Evolutionary conservation across 2,888 invertebrate genomes (phyloP), one percentile per base, ranked within the genome.

Genomic region (Perdita meconis): DNA sequence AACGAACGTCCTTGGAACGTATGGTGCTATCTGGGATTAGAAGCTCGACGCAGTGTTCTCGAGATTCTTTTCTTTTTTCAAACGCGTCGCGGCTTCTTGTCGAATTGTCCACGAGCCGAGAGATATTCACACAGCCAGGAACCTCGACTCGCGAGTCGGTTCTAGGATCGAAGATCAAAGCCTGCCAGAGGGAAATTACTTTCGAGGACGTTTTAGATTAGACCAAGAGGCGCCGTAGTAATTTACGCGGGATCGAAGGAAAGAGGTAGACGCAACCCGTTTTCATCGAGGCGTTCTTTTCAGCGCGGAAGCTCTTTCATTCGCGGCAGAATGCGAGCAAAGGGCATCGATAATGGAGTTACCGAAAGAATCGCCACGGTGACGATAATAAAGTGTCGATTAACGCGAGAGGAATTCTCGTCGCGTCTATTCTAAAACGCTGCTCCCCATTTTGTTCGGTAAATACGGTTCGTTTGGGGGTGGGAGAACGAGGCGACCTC

Each of bases 331-430:
- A 72, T 78, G 24, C 68, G 50, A 74, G 63, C 59, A 57, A 66
- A 68, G 70, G 51, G 73, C 68, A 74, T 63, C 74, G 81, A 83
- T 80, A 83, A 82, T 83, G 66, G 78, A 80, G 78, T 83, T 82
- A 73, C 61, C 77, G 63, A 67, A 82, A 78, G 83, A 83, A 83
- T 83, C 80, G 74, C 63, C 42, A 42, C 24, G 38, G 26, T 13
- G 47, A 44, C 71, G 78, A 78, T 80, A 83, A 80, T 83, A 83
- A 83, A 83, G 55, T 26, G 69, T 74, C 80, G 71, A 83, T 83
- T 75, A 83, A 80, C 67, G 64, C 57, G 61, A 55, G 55, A 68
- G 65, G 19, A 53, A 59, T 65, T 51, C 56, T 12, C 6, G 22
- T 51, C 4, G 24, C 53, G 30, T 1, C 42, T 16, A 50, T 38